A percentile compares a stretch with the other conserved stretches of the same genome.
Evolutionary conservation across 2,797 vertebrate genomes (phyloP).

Genomic region (Eutrigla gurnardus): DNA sequence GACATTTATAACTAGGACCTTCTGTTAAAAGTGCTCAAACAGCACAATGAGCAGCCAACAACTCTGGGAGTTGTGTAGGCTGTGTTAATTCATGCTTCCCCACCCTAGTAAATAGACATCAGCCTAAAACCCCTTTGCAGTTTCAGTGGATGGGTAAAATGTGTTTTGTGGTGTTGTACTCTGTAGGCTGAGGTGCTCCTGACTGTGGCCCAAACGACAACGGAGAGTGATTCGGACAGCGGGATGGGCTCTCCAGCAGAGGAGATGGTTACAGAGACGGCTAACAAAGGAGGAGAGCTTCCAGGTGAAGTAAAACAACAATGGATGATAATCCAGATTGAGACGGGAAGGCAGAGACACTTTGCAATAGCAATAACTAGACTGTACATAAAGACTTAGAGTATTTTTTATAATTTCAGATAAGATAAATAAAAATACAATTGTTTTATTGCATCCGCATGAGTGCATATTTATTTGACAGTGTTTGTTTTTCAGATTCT

Average conservation of each 20-base stretch:
- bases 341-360: not conserved
- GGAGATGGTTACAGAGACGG: constrained; percentile 38
- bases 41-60: too few relatives aligned
- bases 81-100: too few relatives aligned
- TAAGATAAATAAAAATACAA: too few relatives aligned
- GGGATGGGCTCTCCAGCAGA: constrained; percentile 84
- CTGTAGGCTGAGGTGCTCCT: constrained; percentile 72
- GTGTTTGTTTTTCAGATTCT: constrained; percentile 82
- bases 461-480: not conserved
- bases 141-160: not conserved
- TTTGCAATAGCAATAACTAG: not conserved
- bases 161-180: constrained; percentile 3
- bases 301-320: constrained; percentile 71
- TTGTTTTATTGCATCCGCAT: not conserved
- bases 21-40: too few relatives aligned
- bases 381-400: not conserved
- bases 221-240: constrained; percentile 83
- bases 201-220: constrained; percentile 39
- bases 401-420: not conserved
- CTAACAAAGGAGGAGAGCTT: constrained; percentile 35
- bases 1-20: rapidly evolving
- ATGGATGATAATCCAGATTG: not conserved
- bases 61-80: too few relatives aligned
- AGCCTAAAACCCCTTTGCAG: not conserved
- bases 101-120: not conserved